Percentiles rank a stretch among this genome's conserved stretches.
Conservation (phyloP, 2,113 vertebrate species). For the Sula dactylatra region DNA sequence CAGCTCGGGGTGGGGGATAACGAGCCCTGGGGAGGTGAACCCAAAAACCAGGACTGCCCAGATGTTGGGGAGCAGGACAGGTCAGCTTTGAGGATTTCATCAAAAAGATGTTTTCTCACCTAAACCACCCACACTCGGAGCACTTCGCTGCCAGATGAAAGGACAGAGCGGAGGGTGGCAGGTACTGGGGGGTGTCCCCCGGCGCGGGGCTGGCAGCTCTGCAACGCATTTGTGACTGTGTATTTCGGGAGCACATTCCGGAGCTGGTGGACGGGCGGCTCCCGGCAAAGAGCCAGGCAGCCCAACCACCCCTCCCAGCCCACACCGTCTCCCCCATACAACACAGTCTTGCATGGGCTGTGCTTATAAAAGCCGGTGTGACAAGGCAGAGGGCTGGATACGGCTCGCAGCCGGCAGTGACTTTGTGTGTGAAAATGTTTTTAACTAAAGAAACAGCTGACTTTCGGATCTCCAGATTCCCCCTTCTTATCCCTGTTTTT, state of each 20-base stretch:
- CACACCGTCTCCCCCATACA: fast-evolving
- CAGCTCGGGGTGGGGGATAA: background rate
- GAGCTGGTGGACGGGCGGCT: background rate
- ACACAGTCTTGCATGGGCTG: background rate
- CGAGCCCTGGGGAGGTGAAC: background rate
- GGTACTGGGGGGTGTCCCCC: background rate
- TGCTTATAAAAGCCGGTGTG: background rate
- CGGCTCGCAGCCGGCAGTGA: fast-evolving
- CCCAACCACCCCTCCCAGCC: background rate
- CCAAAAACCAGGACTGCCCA: background rate
- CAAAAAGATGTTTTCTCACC: background rate
- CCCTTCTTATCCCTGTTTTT: background rate
- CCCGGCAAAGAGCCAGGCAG: background rate
- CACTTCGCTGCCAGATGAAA: conserved; percentile 49
- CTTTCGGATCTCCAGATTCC: background rate
- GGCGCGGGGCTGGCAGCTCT: background rate
- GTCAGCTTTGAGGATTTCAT: background rate
- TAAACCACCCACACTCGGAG: background rate
- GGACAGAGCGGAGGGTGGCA: conserved; percentile 1
- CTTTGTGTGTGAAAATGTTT: background rate
- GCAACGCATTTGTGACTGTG: background rate
- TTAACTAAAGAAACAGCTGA: background rate
- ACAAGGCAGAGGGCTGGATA: background rate
- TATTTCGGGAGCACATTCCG: conserved; percentile 64
- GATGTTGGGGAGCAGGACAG: background rate